Evolutionary conservation across 2,888 invertebrate genomes (phyloP), one percentile per base, ranked within the genome.

Genomic region (Dynastes maya): DNA sequence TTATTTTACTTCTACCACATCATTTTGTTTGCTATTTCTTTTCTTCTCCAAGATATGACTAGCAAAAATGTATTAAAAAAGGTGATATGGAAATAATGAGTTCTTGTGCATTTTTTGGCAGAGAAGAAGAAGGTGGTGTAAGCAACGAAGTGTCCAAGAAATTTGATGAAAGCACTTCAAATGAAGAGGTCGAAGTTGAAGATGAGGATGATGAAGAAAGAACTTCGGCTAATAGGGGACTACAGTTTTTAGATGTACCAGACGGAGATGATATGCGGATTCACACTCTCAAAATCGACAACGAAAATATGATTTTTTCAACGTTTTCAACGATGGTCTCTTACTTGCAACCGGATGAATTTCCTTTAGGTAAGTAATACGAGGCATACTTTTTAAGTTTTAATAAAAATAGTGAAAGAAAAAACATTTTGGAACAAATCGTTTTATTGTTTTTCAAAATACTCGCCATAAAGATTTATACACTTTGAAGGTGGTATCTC

Each of bases 291-390:
- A 90, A 91, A 84, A 88, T 93, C 80, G 91, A 92, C 79, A 90
- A 92, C 79, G 91, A 92, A 82, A 90, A 92, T 86, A 91, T 92
- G 85, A 89, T 92, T 82, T 94, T 94, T 86, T 90, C 90, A 83
- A 92, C 92, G 86, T 90, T 94, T 85, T 91, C 93, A 11, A 87
- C 89, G 79, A 91, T 94, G 86, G 91, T 94, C 85, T 90, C 90
- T 82, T 87, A 91, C 85, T 90, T 94, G 85, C 92, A 93, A 87
- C 93, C 93, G 2, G 90, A 91, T 84, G 91, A 92, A 82, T 91
- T 93, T 88, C 93, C 94, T 80, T 87, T 91, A 77, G 93, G 94
- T 94, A 88, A 92, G 90, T 88, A 45, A 27, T 37, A 22, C 22
- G 22, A 22, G 22, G 22, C 22, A 22, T 22, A 22, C 22, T 22